Evolutionary conservation across 2,888 invertebrate species (phyloP), one percentile per base, ranked within the genome.

Genomic region (Azorinus chamasolen): DNA sequence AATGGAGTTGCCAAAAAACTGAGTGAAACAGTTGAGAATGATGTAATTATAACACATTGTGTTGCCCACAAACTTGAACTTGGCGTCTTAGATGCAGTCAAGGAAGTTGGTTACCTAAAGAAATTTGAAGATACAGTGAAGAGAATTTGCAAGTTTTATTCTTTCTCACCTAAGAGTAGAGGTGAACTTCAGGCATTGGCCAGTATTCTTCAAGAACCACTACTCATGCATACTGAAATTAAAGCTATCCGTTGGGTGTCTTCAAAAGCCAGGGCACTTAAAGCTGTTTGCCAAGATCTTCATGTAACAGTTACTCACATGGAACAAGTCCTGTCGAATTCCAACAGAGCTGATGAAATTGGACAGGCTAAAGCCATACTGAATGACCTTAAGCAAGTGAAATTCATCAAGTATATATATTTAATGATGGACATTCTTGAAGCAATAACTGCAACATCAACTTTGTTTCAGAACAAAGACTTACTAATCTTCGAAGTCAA

Each of bases 21-120:
- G 4, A 53, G 14, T 46, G 72, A 72, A 45, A 8, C 16, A 22
- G 66, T 72, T 20, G 41, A 43, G 2, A 62, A 70, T 50, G 20
- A 51, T 27, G 70, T 71, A 18, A 10, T 66, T 8, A 66, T 71
- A 12, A 71, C 66, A 14, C 72, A 77, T 48, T 72, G 77, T 69
- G 72, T 72, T 16, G 71, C 71, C 2, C 71, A 71, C 45, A 54
- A 46, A 39, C 51, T 71, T 6, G 71, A 71, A 20, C 16, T 75
- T 8, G 75, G 75, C 10, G 48, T 70, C 14, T 37, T 74, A 24
- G 74, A 74, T 70, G 64, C 64, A 39, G 70, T 59, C 12, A 65
- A 61, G 39, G 27, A 64, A n/a, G 41, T 70, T 48, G 12, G 27
- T 10, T 75, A 64, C 32, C 45, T 75, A 4, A 43, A 70, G 50